Conservation (phyloP, 2,113 vertebrate genomes). For the Falco punctatus region DNA sequence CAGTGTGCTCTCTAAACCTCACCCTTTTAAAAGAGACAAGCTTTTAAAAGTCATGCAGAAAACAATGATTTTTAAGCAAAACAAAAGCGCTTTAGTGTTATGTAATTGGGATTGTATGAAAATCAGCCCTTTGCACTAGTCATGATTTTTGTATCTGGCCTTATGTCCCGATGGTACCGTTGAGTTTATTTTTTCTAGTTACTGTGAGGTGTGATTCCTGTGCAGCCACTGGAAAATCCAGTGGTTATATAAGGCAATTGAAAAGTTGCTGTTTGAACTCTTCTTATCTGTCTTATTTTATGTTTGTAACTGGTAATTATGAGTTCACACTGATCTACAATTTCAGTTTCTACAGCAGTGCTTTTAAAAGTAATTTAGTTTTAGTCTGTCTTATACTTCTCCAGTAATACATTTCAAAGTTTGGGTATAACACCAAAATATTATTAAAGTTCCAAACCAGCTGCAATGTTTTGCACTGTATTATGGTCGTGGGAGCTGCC, state of each 20-base stretch:
- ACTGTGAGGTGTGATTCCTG: not conserved
- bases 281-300: constrained; percentile 27
- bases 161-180: not conserved
- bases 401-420: not conserved
- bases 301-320: constrained; percentile 41
- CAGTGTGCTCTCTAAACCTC: not conserved
- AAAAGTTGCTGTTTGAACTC: constrained; percentile 22
- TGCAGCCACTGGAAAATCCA: constrained; percentile 15
- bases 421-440: not conserved
- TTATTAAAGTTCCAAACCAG: not conserved
- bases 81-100: not conserved
- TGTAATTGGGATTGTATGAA: not conserved
- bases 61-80: not conserved
- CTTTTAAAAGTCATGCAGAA: not conserved
- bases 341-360: not conserved
- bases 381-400: constrained; percentile 2
- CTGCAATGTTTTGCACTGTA: not conserved
- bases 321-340: not conserved
- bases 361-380: not conserved
- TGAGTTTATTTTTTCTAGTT: not conserved
- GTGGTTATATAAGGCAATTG: not conserved
- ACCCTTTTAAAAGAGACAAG: not conserved
- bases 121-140: not conserved
- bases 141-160: not conserved
- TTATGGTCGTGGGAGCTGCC: not conserved